Evolutionary conservation across 2,113 vertebrate species (phyloP), one percentile per base, ranked within the genome.

Genomic region (Heptranchias perlo): DNA sequence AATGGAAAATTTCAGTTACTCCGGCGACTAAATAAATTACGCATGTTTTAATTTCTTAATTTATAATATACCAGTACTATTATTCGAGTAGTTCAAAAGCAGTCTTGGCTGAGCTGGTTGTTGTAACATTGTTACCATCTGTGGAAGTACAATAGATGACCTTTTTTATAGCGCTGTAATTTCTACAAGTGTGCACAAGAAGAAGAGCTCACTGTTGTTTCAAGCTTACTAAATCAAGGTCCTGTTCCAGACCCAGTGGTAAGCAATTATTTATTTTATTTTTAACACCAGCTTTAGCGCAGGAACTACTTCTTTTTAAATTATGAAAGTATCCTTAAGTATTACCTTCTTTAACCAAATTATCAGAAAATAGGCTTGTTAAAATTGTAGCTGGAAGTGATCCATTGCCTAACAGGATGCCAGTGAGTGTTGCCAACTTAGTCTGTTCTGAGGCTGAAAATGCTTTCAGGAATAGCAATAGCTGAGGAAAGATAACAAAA

Each of bases 391-490:
- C 98, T 3, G 98, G 98, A 96, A 99, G 98, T 35, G 97, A 98
- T 82, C 98, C 97, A 0, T 98, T 98, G 96, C 98, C 98, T 96
- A 99, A 97, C 96, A 99, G 97, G 96, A 99, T 98, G 62, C 98
- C 99, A 0, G 98, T 98, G 96, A 99, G 98, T 97, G 98, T 98
- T 47, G 99, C 98, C 97, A 99, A 97, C 97, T 99, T 99, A 73
- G 98, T 98, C 97, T 99, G 99, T 96, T 99, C 98, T 0, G 98
- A 97, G 97, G 99, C 98, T 3, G 98, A 98, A 97, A 99, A 99
- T 96, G 98, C 98, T 98, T 99, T 99, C 97, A 99, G 98, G 97
- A 99, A 99, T 96, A 99, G 98, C 96, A 99, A 98, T 96, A 99
- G 98, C 98, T 99, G 97, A 94, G 96, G 96, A 96, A 95, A 49